phyloP scores from a whole-genome alignment of 2,797 vertebrate species.

The Sorex maritimensis region DNA sequence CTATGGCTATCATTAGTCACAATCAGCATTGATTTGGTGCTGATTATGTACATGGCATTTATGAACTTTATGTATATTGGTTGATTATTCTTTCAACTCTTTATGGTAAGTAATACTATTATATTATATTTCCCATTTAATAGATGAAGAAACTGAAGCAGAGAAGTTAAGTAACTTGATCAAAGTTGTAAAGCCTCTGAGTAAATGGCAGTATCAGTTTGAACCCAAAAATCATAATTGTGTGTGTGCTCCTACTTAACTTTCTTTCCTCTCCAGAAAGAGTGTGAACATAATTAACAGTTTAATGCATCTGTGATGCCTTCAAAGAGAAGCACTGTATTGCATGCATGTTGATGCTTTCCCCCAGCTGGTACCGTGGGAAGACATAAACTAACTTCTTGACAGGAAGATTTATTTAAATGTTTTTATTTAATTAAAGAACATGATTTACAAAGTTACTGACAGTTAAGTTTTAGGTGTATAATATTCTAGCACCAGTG shows the following conservation, averaged over 20 bases:
- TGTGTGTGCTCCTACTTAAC: background rate
- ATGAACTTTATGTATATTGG: background rate
- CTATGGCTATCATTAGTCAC: background rate
- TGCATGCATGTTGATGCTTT: background rate
- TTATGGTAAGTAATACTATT: background rate
- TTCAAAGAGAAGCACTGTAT: background rate
- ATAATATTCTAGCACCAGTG: no score
- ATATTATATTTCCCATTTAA: background rate
- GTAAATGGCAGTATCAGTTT: background rate
- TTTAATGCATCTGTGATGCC: background rate
- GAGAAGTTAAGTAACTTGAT: background rate
- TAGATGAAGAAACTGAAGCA: conserved; percentile 6
- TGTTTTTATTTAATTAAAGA: no score
- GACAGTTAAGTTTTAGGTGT: no score
- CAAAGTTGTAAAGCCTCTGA: background rate
- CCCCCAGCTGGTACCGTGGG: background rate
- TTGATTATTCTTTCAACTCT: background rate
- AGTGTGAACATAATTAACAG: background rate
- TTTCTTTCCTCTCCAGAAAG: background rate
- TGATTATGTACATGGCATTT: background rate
- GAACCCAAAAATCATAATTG: background rate
- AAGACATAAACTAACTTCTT: background rate
- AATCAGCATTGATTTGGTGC: conserved; percentile 11
- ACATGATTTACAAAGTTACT: no score
- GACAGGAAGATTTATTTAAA: background rate